Percentiles rank a stretch among this genome's conserved stretches.
Evolutionary conservation across 2,888 invertebrate species (phyloP).

Genomic region (Brenthis daphne): DNA sequence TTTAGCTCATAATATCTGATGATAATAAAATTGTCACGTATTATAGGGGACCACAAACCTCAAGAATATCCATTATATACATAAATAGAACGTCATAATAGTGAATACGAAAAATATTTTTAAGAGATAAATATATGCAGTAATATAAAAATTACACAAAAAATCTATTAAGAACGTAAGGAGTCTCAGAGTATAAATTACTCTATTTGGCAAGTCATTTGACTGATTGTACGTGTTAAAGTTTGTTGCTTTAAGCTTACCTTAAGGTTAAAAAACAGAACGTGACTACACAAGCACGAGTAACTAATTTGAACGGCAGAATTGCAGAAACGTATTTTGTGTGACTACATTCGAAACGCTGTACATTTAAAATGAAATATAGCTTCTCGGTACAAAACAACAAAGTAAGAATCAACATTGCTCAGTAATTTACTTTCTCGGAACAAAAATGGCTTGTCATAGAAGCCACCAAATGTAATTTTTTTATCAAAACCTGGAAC

Average conservation of each 20-base stretch:
- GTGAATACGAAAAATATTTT: neutral
- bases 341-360: constrained; percentile 44
- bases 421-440: constrained; percentile 31
- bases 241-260: constrained; percentile 37
- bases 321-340: constrained; percentile 44
- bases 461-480: constrained; percentile 29
- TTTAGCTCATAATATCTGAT: too few species aligned
- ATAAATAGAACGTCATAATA: too few species aligned
- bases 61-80: too few species aligned
- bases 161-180: neutral
- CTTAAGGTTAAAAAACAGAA: constrained; percentile 47
- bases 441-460: constrained; percentile 35
- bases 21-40: too few species aligned
- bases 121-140: constrained; percentile 24
- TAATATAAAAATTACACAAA: constrained; percentile 18
- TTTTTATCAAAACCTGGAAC: constrained; percentile 30
- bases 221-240: constrained; percentile 37
- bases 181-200: constrained; percentile 17
- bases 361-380: constrained; percentile 43
- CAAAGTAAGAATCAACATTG: constrained; percentile 32
- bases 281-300: constrained; percentile 63
- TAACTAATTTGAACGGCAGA: constrained; percentile 63
- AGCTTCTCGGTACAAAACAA: constrained; percentile 35
- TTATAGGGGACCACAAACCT: too few species aligned
- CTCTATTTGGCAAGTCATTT: constrained; percentile 34